These are phyloP conservation scores for Alviniconcha strummeri DNA, from an alignment of 2,888 invertebrate genomes.

Conservation along the genomic window DNA sequence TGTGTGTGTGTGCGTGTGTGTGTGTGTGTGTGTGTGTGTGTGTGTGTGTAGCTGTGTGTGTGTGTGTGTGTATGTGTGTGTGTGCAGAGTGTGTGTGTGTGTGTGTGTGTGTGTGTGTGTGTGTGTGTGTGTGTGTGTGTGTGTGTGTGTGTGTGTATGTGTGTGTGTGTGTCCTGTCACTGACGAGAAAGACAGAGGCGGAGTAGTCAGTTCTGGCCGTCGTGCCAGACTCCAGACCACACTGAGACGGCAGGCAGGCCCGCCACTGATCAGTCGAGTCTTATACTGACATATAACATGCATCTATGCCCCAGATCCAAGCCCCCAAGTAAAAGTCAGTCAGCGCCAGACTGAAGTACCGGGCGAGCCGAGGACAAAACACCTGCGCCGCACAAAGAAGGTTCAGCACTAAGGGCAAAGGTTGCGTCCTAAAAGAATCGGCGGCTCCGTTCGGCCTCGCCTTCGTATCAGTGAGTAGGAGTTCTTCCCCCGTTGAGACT, in stretches of 20 bases:
- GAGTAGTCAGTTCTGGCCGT: too few species aligned
- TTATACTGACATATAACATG: too few species aligned
- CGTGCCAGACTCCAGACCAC: too few species aligned
- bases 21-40: constrained; percentile 11
- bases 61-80: constrained; percentile 5
- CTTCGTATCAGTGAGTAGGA: too few species aligned
- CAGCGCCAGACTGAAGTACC: neutral
- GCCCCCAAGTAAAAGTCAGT: neutral
- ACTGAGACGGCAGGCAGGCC: neutral
- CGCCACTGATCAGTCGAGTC: neutral
- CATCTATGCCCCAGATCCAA: neutral
- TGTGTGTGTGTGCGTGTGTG: constrained; percentile 7
- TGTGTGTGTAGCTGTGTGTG: neutral
- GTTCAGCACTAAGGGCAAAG: neutral
- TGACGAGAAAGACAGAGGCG: too few species aligned
- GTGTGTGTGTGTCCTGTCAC: neutral
- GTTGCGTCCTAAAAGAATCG: neutral
- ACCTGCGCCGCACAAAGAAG: constrained; percentile 4
- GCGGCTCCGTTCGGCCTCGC: neutral
- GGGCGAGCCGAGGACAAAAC: neutral
- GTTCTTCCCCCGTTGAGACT: neutral
- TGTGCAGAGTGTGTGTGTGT: neutral
- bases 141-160: neutral
- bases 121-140: constrained; percentile 9
- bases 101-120: constrained; percentile 25